Conservation (phyloP, 2,888 invertebrate genomes). For the Platypus cylindrus region DNA sequence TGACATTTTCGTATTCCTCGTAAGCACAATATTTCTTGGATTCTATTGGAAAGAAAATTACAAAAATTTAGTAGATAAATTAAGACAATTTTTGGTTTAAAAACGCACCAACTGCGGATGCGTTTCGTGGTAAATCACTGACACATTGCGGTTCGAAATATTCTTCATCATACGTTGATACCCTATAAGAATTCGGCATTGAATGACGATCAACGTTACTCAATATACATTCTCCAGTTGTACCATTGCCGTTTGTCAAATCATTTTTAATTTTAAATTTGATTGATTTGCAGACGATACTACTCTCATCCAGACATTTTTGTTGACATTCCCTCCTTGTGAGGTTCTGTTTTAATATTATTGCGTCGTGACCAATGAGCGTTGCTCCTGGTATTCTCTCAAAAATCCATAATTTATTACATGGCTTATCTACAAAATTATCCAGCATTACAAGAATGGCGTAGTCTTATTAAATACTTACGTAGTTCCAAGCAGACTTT, state of each 20-base stretch:
- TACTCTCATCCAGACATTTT: constrained; percentile 41
- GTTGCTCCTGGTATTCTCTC: constrained; percentile 65
- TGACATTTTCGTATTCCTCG: constrained; percentile 60
- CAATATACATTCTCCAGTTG: constrained; percentile 53
- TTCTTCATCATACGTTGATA: constrained; percentile 60
- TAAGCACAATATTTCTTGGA: constrained; percentile 56
- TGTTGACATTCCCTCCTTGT: constrained; percentile 59
- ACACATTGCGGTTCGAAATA: constrained; percentile 77
- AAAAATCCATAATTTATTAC: constrained; percentile 56
- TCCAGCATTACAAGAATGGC: neutral
- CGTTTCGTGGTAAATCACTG: constrained; percentile 18
- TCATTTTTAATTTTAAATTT: constrained; percentile 33
- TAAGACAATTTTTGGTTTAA: neutral
- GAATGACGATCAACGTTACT: constrained; percentile 62
- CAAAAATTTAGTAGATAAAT: too few species aligned
- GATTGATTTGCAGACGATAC: constrained; percentile 43
- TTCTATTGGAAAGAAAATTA: constrained; percentile 1
- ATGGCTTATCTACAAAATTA: constrained; percentile 13
- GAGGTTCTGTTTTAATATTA: constrained; percentile 45
- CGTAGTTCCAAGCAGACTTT: constrained; percentile 50
- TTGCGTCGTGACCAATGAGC: constrained; percentile 52
- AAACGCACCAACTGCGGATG: neutral
- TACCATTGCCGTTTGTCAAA: constrained; percentile 7
- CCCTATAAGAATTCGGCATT: constrained; percentile 64
- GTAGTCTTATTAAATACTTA: constrained; percentile 9